phyloP scores from a whole-genome alignment of 2,113 vertebrate genomes.

The Numida meleagris region DNA sequence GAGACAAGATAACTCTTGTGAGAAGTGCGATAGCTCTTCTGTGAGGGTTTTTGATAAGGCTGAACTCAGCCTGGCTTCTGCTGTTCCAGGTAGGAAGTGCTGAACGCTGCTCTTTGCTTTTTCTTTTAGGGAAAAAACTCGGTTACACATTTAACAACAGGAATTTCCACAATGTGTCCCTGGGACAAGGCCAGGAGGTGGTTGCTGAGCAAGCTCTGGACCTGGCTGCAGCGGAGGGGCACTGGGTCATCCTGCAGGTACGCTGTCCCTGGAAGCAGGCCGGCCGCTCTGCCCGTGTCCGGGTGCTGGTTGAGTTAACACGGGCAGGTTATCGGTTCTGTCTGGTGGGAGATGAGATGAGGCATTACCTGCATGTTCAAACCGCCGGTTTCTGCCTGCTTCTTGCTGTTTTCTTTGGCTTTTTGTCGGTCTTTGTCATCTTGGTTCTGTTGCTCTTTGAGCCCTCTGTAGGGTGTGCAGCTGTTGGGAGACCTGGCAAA shows the following conservation, averaged over 20 bases:
- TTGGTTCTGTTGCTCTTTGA: not conserved
- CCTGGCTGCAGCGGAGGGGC: constrained; percentile 86
- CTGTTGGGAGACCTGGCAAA: not conserved
- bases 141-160: constrained; percentile 90
- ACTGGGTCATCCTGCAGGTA: constrained; percentile 98
- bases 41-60: not conserved
- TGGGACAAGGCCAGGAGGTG: constrained; percentile 94
- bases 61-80: not conserved
- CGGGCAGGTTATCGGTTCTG: accelerated
- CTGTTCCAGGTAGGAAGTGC: not conserved
- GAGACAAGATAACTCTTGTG: not conserved
- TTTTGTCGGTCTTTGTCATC: accelerated
- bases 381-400: not conserved
- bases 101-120: not conserved
- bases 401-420: not conserved
- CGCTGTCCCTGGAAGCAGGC: accelerated
- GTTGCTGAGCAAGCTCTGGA: constrained; percentile 89
- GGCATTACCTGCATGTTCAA: not conserved
- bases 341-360: not conserved
- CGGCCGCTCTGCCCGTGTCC: not conserved
- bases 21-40: not conserved
- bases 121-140: constrained; percentile 87
- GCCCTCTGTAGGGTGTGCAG: not conserved
- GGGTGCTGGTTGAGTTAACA: accelerated
- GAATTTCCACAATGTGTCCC: constrained; percentile 94